Base-by-base conservation (phyloP, 2,113 vertebrate genomes). In the Serinus canaria region DNA sequence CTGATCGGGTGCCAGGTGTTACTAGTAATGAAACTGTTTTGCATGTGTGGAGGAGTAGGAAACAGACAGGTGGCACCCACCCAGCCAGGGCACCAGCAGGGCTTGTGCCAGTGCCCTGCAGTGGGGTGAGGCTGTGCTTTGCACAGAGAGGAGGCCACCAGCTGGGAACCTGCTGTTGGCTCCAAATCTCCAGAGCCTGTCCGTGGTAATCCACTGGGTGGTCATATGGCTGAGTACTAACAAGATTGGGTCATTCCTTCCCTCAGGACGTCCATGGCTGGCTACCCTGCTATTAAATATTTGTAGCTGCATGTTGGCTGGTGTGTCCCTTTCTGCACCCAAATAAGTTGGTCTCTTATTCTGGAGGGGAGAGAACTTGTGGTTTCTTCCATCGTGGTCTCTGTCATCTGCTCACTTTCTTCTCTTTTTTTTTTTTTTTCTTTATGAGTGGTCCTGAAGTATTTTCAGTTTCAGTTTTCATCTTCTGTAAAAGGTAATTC, bases 201-300 rank as follows among this genome's bases (percentile, higher is more conserved):
- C 37, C 0, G 0, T 43, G 50, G 79, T 18, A 4, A 0, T n/a
- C 3, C 15, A 0, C 35, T 5, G 31, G 27, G 27, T 5, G 2
- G 7, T 44, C 18, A 3, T 66, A 12, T 35, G 58, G n/a, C 33
- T 8, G n/a, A 43, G 44, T 11, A 43, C 15, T 0, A 0, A 56
- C 0, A 7, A 23, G 55, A 23, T 0, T 7, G 50, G 43, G 28
- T 41, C 17, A 13, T 56, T 78, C 1, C 0, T 59, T 82, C 69
- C 47, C 21, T 41, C 3, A 4, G 6, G 31, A 28, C 9, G 47
- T 33, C 12, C 3, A 0, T 7, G 49, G 63, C 49, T 64, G 49
- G 33, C 56, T 70, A 13, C 33, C 14, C 31, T 30, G 1, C 53
- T 59, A 2, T 46, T 25, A 23, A 3, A 2, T 68, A 15, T 6